Evolutionary conservation across 2,797 vertebrate species (phyloP), one percentile per base, ranked within the genome.

Genomic region (Pangasius larnaudii): DNA sequence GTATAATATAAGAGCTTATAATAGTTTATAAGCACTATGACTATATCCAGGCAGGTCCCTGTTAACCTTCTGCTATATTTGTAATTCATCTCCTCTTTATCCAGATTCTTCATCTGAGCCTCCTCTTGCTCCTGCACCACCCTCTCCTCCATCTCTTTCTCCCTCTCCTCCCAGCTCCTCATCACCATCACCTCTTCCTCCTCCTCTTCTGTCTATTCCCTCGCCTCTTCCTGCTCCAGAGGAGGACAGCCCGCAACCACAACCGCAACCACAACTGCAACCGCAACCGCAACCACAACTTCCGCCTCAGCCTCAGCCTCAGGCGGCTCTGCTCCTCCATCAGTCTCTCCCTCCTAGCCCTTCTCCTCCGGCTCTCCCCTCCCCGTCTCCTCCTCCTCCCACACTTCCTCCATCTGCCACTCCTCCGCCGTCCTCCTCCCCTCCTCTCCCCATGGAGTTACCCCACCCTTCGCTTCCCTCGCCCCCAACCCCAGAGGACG

Each of bases 401-500:
- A 86, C 95, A 92, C 89, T 96, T 94, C 0, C 95, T 95, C 86
- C 88, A 94, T 80, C 92, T 95, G 14, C 84, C 96, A 91, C 91
- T 94, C 92, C 22, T 92, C 95, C 65, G 88, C 95, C 91, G 89
- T 92, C 93, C 8, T 93, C 93, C 67, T 89, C 90, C 51, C 90
- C 63, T 0, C 93, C 87, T 53, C 94, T 63, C 11, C 67, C 92
- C 13, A 88, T 93, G 83, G 33, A 92, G 90, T 10, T 88, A 92
- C 5, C 94, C 0, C 94, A 95, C 0, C 87, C 89, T 14, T 94
- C 95, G 0, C 95, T 94, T 0, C 95, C 91, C 0, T 97, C 97
- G 0, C 97, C 96, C 0, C 96, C 96, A 0, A 97, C 96, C 53
- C 96, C 95, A 0, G 97, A 98, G 0, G 97, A 98, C 67, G 92